These are phyloP conservation scores for Globia sparganii DNA, from an alignment of 2,888 invertebrate genomes.

Conservation along the genomic window DNA sequence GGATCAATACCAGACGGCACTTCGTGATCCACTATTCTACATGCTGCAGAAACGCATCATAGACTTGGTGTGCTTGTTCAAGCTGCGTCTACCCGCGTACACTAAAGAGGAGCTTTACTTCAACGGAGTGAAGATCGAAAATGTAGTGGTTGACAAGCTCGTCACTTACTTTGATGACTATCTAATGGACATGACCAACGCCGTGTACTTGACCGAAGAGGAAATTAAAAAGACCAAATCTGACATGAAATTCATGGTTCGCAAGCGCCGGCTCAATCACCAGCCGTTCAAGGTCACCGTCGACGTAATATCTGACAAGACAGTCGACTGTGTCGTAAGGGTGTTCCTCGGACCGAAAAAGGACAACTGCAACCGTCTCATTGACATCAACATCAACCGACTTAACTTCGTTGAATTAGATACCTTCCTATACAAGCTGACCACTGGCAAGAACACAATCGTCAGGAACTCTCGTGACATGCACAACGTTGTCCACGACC, in stretches of 20 bases:
- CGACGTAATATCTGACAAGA: conserved; percentile 90
- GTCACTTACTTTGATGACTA: conserved; percentile 93
- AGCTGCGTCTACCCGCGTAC: conserved; percentile 91
- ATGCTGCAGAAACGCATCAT: conserved; percentile 92
- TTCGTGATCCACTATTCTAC: conserved; percentile 94
- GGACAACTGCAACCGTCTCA: conserved; percentile 90
- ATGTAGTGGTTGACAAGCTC: conserved; percentile 91
- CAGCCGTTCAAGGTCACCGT: conserved; percentile 91
- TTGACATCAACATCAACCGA: conserved; percentile 91
- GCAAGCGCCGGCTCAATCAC: conserved; percentile 92
- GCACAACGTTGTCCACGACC: conserved; percentile 92
- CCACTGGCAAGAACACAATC: conserved; percentile 92
- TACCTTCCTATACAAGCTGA: conserved; percentile 91
- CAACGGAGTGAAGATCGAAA: conserved; percentile 92
- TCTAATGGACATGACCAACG: conserved; percentile 92
- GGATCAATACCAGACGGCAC: conserved; percentile 91
- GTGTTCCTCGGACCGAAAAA: conserved; percentile 93
- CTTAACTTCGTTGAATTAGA: conserved; percentile 92
- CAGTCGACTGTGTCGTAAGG: conserved; percentile 91
- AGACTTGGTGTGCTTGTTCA: conserved; percentile 90
- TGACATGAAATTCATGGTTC: conserved; percentile 88
- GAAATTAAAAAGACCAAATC: conserved; percentile 87
- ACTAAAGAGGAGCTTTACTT: conserved; percentile 91
- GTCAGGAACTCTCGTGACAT: conserved; percentile 92
- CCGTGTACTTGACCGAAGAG: conserved; percentile 85